Evolutionary conservation across 2,113 vertebrate species (phyloP).

Genomic region (Labrus mixtus): DNA sequence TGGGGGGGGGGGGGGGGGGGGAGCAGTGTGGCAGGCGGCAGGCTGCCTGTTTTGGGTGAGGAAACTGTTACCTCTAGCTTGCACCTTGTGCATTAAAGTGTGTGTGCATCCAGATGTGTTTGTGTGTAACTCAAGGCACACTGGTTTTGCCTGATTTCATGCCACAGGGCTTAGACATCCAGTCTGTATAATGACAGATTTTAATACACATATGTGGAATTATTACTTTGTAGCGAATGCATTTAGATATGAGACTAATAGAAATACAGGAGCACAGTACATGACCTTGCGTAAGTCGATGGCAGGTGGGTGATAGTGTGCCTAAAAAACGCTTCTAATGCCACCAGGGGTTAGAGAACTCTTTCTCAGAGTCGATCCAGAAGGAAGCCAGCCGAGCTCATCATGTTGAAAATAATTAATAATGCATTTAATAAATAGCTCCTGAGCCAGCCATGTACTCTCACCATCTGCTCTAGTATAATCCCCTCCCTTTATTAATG

Average conservation of each 20-base stretch:
- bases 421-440: conserved; percentile 88
- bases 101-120: conserved; percentile 12
- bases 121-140: conserved; percentile 6
- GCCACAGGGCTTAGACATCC: conserved; percentile 9
- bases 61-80: conserved; percentile 67
- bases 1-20: conserved; percentile 17
- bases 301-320: conserved; percentile 43
- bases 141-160: conserved; percentile 4
- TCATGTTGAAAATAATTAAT: conserved; percentile 87
- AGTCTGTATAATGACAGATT: conserved; percentile 15
- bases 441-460: conserved; percentile 81
- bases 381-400: conserved; percentile 79
- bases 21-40: conserved; percentile 51
- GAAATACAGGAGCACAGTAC: conserved; percentile 16
- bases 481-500: conserved; percentile 83
- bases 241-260: conserved; percentile 30
- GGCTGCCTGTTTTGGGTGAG: conserved; percentile 56
- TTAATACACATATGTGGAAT: conserved; percentile 14
- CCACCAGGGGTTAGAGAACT: conserved; percentile 66
- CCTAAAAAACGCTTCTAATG: conserved; percentile 57
- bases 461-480: conserved; percentile 84
- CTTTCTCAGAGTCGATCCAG: conserved; percentile 69
- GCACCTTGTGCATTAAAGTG: conserved; percentile 35
- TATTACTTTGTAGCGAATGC: conserved; percentile 26
- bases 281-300: conserved; percentile 48